Conservation (phyloP, 2,888 invertebrate species). For the Malthinus flaveolus region DNA sequence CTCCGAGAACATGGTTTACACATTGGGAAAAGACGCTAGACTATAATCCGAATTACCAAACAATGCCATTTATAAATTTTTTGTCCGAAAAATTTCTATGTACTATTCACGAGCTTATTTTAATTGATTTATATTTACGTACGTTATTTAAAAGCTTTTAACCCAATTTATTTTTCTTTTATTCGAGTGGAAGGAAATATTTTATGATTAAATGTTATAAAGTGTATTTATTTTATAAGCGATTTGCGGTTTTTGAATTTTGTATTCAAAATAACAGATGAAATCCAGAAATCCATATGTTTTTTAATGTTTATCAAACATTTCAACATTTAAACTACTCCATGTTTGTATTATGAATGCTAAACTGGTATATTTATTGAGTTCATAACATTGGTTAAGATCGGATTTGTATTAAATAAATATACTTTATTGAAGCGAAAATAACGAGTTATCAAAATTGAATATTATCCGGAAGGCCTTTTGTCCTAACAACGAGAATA, state of each 20-base stretch:
- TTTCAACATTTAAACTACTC: conserved; percentile 50
- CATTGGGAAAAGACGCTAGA: conserved; percentile 51
- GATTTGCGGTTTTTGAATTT: conserved; percentile 26
- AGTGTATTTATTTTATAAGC: conserved; percentile 22
- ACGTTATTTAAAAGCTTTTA: conserved; percentile 5
- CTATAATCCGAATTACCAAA: conserved; percentile 49
- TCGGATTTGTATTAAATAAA: conserved; percentile 52
- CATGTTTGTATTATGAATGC: conserved; percentile 52
- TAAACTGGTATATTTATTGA: conserved; percentile 49
- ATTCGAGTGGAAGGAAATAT: conserved; percentile 18
- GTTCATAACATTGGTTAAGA: conserved; percentile 50
- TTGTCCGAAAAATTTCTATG: conserved; percentile 3
- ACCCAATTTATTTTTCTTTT: conserved; percentile 1
- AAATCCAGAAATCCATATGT: conserved; percentile 53
- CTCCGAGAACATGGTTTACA: conserved; percentile 54
- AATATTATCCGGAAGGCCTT: too few species aligned
- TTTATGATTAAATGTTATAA: conserved; percentile 17
- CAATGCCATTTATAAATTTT: conserved; percentile 30
- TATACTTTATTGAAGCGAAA: conserved; percentile 39
- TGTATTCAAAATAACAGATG: conserved; percentile 39
- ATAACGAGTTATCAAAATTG: conserved; percentile 30
- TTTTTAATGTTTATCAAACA: conserved; percentile 53
- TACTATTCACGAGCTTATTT: not conserved
- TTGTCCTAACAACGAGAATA: too few species aligned
- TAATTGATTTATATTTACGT: conserved; percentile 5